Evolutionary conservation across 2,888 invertebrate genomes (phyloP).

Genomic region (Bembecia ichneumoniformis): DNA sequence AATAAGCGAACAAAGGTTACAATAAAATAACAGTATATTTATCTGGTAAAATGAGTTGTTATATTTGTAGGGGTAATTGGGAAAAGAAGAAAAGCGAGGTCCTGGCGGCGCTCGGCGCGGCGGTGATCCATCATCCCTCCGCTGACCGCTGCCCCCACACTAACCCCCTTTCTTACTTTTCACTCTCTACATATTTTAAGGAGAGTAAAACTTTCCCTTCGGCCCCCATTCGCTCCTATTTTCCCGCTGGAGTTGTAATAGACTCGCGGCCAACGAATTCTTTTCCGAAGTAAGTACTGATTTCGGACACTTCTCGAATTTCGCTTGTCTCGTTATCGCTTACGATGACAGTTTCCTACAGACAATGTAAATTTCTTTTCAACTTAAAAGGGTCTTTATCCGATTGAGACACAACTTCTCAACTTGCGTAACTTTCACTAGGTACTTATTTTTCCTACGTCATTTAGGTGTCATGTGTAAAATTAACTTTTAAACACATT

Average conservation of each 20-base stretch:
- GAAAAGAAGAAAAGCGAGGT: slow-evolving; percentile 53
- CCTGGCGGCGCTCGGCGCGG: slow-evolving; percentile 35
- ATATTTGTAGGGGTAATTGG: slow-evolving; percentile 59
- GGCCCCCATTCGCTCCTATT: slow-evolving; percentile 49
- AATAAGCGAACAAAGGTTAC: neutral
- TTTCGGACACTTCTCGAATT: slow-evolving; percentile 34
- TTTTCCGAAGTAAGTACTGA: slow-evolving; percentile 26
- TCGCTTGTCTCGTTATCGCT: slow-evolving; percentile 51
- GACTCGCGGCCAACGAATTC: slow-evolving; percentile 30
- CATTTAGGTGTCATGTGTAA: too few relatives aligned
- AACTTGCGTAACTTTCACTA: slow-evolving; percentile 16
- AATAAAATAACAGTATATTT: slow-evolving; percentile 8
- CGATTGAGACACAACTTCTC: slow-evolving; percentile 34
- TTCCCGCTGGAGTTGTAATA: slow-evolving; percentile 48
- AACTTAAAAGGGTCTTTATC: slow-evolving; percentile 28
- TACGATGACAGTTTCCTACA: slow-evolving; percentile 29
- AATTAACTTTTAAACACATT: too few relatives aligned
- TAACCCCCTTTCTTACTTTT: slow-evolving; percentile 60
- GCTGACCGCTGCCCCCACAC: slow-evolving; percentile 57
- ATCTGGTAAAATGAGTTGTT: slow-evolving; percentile 38
- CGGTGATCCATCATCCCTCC: slow-evolving; percentile 71
- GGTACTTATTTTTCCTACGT: neutral
- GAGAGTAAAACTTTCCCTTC: slow-evolving; percentile 68
- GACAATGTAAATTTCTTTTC: slow-evolving; percentile 44
- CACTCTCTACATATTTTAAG: slow-evolving; percentile 74